These are phyloP conservation scores for Drosophila orosa DNA, from an alignment of 1,140 invertebrate species.

Conservation along the genomic window DNA sequence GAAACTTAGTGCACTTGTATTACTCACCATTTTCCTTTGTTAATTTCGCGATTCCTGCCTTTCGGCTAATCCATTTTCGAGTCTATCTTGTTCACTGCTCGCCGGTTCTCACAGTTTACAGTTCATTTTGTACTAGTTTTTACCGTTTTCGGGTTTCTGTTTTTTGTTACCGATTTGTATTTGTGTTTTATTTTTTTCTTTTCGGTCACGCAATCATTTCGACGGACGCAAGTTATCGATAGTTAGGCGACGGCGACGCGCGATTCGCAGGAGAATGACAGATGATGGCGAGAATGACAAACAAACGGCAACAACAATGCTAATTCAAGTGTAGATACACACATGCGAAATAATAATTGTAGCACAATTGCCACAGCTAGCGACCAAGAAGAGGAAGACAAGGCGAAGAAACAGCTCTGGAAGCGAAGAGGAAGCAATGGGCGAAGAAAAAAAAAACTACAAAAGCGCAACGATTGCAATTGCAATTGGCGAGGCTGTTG, in stretches of 20 bases:
- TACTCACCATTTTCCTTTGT: conserved; percentile 38
- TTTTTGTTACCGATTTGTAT: conserved; percentile 17
- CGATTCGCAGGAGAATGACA: conserved; percentile 63
- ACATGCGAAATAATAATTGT: conserved; percentile 80
- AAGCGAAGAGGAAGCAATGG: conserved; percentile 45
- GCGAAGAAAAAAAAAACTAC: conserved; percentile 62
- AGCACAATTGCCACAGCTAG: conserved; percentile 62
- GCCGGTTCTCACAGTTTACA: conserved; percentile 37
- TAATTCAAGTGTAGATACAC: conserved; percentile 80
- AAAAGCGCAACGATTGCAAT: conserved; percentile 68
- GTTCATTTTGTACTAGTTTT: conserved; percentile 13
- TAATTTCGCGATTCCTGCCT: conserved; percentile 5
- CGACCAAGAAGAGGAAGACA: conserved; percentile 8
- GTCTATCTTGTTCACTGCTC: conserved; percentile 18
- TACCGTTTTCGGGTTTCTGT: conserved; percentile 9
- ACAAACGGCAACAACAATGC: conserved; percentile 61
- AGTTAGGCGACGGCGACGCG: conserved; percentile 59
- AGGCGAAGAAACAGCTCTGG: conserved; percentile 20
- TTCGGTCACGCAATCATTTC: conserved; percentile 53
- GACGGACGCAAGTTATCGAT: conserved; percentile 59
- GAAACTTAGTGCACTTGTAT: conserved; percentile 4
- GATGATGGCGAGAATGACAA: conserved; percentile 64
- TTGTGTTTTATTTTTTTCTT: conserved; percentile 20
- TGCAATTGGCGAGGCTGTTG: conserved; percentile 56
- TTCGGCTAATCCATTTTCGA: conserved; percentile 40